These are phyloP conservation scores for Brachypalpus laphriformis DNA, from an alignment of 2,888 invertebrate genomes.

Conservation along the genomic window DNA sequence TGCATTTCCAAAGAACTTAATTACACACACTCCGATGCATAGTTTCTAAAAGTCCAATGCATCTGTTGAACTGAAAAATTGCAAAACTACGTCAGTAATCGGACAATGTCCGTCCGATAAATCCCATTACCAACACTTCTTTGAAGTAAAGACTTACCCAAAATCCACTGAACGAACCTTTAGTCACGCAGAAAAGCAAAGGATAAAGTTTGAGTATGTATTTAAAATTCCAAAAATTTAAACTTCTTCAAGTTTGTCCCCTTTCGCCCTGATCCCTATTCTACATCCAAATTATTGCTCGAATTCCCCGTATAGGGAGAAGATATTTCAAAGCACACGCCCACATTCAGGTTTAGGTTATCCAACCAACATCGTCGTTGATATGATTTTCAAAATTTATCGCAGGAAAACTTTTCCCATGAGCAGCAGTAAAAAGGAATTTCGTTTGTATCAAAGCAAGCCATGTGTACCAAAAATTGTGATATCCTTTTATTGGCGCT, in stretches of 20 bases:
- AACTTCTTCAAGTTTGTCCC: not conserved
- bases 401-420: slow-evolving; percentile 52
- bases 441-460: slow-evolving; percentile 33
- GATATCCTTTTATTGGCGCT: slow-evolving; percentile 52
- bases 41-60: no score
- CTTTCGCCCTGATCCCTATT: not conserved
- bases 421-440: slow-evolving; percentile 16
- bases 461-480: slow-evolving; percentile 27
- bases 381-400: slow-evolving; percentile 50
- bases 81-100: no score
- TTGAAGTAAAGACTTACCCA: no score
- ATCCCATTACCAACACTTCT: no score
- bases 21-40: no score
- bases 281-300: not conserved
- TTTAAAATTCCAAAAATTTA: not conserved
- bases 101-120: no score
- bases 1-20: no score
- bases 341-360: not conserved
- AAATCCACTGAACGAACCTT: no score
- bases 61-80: no score
- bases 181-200: no score
- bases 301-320: not conserved
- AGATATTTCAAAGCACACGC: not conserved
- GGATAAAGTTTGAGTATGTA: not conserved
- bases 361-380: not conserved